These are phyloP conservation scores for Acleris emargana DNA, from an alignment of 2,888 invertebrate species.

Conservation along the genomic window DNA sequence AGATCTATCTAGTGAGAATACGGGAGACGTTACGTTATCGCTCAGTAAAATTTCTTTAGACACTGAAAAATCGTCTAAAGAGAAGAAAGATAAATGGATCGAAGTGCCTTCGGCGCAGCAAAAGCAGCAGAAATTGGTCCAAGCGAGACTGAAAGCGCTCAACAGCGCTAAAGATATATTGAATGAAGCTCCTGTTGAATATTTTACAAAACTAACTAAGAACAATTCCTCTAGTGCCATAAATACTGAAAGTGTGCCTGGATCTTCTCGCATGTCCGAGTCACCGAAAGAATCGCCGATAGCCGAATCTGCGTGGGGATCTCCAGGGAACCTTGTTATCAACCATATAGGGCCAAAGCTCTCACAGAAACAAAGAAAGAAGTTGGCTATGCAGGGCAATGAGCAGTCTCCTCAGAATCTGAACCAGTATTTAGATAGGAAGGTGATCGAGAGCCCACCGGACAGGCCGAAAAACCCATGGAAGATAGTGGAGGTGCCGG, in stretches of 20 bases:
- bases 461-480: conserved; percentile 80
- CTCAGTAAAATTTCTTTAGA: conserved; percentile 65
- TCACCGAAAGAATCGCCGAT: conserved; percentile 65
- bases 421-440: conserved; percentile 57
- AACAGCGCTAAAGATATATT: conserved; percentile 68
- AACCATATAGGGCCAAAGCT: conserved; percentile 80
- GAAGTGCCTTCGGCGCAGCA: conserved; percentile 72
- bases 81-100: conserved; percentile 73
- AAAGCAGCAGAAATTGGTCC: conserved; percentile 76
- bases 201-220: conserved; percentile 68
- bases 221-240: conserved; percentile 61
- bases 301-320: conserved; percentile 55
- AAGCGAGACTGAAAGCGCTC: conserved; percentile 77
- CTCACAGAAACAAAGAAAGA: conserved; percentile 86
- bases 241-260: conserved; percentile 44
- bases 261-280: conserved; percentile 61
- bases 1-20: conserved; percentile 65
- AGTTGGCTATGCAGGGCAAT: conserved; percentile 77
- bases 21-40: conserved; percentile 72
- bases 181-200: conserved; percentile 63
- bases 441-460: conserved; percentile 60
- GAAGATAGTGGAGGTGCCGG: conserved; percentile 63
- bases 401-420: conserved; percentile 58
- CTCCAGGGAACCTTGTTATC: conserved; percentile 66
- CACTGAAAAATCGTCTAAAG: conserved; percentile 53